Evolutionary conservation across 2,888 invertebrate genomes (phyloP), one percentile per base, ranked within the genome.

Genomic region (Idaea dimidiata): DNA sequence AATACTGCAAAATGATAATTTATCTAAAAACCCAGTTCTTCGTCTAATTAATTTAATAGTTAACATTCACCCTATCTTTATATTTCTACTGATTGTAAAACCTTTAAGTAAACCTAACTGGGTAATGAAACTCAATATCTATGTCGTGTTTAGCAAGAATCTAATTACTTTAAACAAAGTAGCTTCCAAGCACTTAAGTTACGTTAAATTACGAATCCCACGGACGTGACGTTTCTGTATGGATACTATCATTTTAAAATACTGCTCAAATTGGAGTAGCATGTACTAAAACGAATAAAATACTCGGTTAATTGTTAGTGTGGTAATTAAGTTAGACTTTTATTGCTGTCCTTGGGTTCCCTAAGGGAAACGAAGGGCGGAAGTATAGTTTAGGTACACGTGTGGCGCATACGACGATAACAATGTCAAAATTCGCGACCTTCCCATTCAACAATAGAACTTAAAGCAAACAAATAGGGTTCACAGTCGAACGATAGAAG

Each of bases 281-380:
- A 66, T 58, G 59, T 69, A 65, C 62, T 61, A 68, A 43, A 75
- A 69, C 69, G 73, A 77, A 78, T 76, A 76, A 76, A 78, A 77
- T 73, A 75, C 67, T 74, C 76, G 68, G 74, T 79, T 85, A 83
- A 84, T 83, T 82, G 81, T 77, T 75, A 76, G 70, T 69, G 70
- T 72, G 75, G 82, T 83, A 83, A 87, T 86, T 85, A 86, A 81
- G 84, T 81, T 79, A 83, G 79, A 81, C 82, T 83, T 84, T 84
- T 86, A 87, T 85, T 80, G 71, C 77, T 80, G 86, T 87, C 87
- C 86, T 88, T 87, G 86, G 82, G 72, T 77, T 78, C 81, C 80
- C 79, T 79, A 75, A 81, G 84, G 79, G 78, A 85, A 82, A 80
- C 81, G 82, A 85, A 84, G 89, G 88, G 87, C 90, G 90, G 90